Evolutionary conservation across 1,140 invertebrate species (phyloP).

Genomic region (Drosophila neocordata): DNA sequence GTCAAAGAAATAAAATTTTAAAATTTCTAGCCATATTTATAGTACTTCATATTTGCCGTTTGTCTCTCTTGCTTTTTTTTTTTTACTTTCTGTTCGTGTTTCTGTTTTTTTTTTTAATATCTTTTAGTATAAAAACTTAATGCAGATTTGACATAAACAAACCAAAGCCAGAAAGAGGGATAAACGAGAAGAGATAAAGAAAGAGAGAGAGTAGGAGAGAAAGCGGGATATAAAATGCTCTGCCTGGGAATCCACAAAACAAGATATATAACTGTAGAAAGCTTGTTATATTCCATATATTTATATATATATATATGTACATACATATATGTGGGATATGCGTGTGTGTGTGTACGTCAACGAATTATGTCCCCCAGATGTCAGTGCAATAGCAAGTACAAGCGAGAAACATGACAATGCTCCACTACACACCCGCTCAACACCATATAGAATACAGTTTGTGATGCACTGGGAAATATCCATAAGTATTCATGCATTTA

Average conservation of each 20-base stretch:
- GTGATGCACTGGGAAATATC: constrained; percentile 50
- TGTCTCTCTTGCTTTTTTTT: too few relatives aligned
- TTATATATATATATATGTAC: constrained; percentile 26
- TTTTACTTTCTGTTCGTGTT: not conserved
- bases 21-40: too few relatives aligned
- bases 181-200: not conserved
- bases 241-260: constrained; percentile 31
- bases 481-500: constrained; percentile 76
- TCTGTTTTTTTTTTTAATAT: not conserved
- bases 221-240: constrained; percentile 12
- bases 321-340: constrained; percentile 34
- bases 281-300: constrained; percentile 35
- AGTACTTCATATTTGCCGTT: too few relatives aligned
- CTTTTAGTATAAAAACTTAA: constrained; percentile 41
- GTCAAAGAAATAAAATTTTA: too few relatives aligned
- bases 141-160: constrained; percentile 55
- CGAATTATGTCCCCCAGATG: constrained; percentile 74
- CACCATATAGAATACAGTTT: constrained; percentile 36
- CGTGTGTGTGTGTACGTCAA: constrained; percentile 48
- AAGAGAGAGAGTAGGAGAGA: not conserved
- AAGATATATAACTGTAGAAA: constrained; percentile 34
- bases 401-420: constrained; percentile 67
- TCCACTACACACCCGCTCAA: constrained; percentile 6
- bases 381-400: constrained; percentile 63
- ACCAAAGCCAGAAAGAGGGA: constrained; percentile 11